Conservation (phyloP, 2,797 vertebrate genomes). For the Pipistrellus nathusii region DNA sequence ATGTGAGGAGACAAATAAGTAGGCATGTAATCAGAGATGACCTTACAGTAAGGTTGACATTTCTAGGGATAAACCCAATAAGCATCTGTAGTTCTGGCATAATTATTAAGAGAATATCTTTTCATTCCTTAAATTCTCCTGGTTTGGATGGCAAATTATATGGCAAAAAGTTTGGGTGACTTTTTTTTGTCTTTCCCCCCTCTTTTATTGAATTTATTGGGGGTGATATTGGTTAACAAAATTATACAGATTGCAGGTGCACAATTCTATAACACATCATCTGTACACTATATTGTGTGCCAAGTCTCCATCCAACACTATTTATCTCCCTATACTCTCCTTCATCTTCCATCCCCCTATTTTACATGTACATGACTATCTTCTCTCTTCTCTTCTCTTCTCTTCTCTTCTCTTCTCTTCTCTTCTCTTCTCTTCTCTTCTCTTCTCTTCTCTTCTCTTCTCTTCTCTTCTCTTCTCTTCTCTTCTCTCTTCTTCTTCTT, state of each 20-base stretch:
- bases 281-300: neutral
- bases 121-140: neutral
- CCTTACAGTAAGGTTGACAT: neutral
- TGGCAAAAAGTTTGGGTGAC: neutral
- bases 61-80: constrained; percentile 2
- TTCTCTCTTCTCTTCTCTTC: neutral
- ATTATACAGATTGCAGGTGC: neutral
- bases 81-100: neutral
- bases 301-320: neutral
- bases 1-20: neutral
- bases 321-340: neutral
- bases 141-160: neutral
- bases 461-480: too few relatives aligned
- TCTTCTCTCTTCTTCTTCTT: too few relatives aligned
- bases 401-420: too few relatives aligned
- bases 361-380: neutral
- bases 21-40: neutral
- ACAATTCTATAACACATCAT: neutral
- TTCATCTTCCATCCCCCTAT: neutral
- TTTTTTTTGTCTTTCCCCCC: neutral
- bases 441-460: too few relatives aligned
- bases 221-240: neutral
- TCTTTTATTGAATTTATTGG: neutral
- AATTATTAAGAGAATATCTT: constrained; percentile 1
- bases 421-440: too few relatives aligned